Evolutionary conservation across 2,113 vertebrate species (phyloP).

Genomic region (Argyrosomus japonicus): DNA sequence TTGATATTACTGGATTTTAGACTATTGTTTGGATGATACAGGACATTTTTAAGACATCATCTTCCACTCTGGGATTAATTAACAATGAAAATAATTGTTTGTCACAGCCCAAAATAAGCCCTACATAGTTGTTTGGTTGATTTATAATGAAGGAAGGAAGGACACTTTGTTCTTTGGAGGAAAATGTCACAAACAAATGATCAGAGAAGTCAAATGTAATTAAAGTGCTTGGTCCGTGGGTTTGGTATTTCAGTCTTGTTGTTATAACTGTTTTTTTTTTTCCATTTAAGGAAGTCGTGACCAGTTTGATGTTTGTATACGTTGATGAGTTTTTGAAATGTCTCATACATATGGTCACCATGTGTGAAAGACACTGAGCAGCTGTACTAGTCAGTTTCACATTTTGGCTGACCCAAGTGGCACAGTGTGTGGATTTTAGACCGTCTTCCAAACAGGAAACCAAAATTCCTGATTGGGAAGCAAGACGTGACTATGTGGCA

Average conservation of each 20-base stretch:
- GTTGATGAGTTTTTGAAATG: background rate
- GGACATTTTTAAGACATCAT: background rate
- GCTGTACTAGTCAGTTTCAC: background rate
- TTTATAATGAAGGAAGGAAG: background rate
- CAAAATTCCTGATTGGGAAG: background rate
- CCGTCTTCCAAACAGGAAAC: constrained; percentile 40
- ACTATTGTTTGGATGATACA: background rate
- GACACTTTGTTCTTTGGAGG: background rate
- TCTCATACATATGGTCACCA: constrained; percentile 49
- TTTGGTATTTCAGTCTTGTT: background rate
- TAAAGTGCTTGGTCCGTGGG: background rate
- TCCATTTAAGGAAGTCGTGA: background rate
- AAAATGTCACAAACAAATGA: background rate
- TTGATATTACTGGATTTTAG: background rate
- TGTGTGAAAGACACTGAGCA: constrained; percentile 38
- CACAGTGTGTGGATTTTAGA: background rate
- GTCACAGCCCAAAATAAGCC: too few species aligned
- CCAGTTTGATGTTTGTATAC: background rate
- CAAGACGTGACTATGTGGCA: background rate
- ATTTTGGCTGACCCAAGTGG: background rate
- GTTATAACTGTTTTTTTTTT: background rate
- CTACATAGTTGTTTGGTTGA: background rate
- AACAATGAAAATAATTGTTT: too few species aligned
- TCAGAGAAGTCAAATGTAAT: background rate
- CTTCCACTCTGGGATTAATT: too few species aligned